phyloP scores from a whole-genome alignment of 2,113 vertebrate genomes.

The Noturus placidus region DNA sequence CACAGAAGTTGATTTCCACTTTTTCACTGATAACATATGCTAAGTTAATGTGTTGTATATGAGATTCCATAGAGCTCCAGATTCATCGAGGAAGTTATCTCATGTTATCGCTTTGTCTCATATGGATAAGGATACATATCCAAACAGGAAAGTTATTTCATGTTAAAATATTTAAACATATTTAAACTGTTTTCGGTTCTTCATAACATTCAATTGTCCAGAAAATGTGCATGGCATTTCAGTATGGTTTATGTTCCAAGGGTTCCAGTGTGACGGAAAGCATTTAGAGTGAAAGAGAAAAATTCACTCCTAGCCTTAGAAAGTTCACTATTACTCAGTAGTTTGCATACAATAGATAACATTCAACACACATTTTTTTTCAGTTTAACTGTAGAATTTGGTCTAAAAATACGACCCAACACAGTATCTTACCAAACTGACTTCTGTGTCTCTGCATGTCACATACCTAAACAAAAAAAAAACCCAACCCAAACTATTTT shows the following conservation, averaged over 20 bases:
- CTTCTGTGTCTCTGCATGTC: slow-evolving; percentile 36
- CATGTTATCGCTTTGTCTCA: neutral
- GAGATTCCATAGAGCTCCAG: neutral
- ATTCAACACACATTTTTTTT: neutral
- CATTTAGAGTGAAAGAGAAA: neutral
- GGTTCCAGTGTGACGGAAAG: slow-evolving; percentile 1
- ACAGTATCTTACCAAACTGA: neutral
- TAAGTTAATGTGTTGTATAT: slow-evolving; percentile 13
- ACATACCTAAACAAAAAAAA: neutral
- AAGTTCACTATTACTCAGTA: neutral
- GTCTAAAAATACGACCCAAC: neutral
- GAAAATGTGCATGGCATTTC: neutral
- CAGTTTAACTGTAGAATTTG: neutral
- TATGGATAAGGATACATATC: neutral
- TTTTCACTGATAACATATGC: neutral
- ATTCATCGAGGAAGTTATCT: neutral
- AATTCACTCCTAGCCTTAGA: neutral
- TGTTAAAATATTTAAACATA: neutral
- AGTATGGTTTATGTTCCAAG: slow-evolving; percentile 2
- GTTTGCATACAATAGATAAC: neutral
- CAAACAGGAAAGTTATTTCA: slow-evolving; percentile 1
- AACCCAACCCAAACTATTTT: neutral
- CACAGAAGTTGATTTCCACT: neutral
- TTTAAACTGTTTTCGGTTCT: neutral
- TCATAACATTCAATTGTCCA: neutral